Conservation (phyloP, 2,888 invertebrate species). For the Augochlorella aurata region DNA sequence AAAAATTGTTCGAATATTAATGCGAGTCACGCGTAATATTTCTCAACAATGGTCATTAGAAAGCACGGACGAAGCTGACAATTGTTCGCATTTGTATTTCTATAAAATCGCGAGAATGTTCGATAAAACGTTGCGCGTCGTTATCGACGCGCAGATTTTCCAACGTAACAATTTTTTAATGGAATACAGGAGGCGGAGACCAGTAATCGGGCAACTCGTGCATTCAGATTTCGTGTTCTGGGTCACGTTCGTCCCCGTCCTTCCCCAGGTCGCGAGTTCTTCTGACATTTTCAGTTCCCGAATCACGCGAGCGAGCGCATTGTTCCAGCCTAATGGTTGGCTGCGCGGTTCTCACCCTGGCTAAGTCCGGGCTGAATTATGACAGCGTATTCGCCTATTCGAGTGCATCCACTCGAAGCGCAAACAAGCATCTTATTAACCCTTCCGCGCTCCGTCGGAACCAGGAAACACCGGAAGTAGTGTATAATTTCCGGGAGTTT, state of each 20-base stretch:
- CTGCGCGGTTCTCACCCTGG: not conserved
- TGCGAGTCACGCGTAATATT: too few relatives aligned
- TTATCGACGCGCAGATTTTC: not conserved
- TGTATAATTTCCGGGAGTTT: slow-evolving; percentile 51
- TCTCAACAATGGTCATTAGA: too few relatives aligned
- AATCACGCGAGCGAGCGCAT: slow-evolving; percentile 40
- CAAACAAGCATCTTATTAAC: slow-evolving; percentile 57
- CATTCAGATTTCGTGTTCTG: slow-evolving; percentile 41
- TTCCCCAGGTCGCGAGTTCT: slow-evolving; percentile 20
- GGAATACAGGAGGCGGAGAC: not conserved
- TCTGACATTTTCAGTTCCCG: slow-evolving; percentile 40
- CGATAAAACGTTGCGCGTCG: too few relatives aligned
- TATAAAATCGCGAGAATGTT: too few relatives aligned
- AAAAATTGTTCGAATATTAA: too few relatives aligned
- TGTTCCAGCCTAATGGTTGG: slow-evolving; percentile 34
- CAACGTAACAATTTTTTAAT: not conserved
- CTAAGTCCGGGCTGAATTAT: slow-evolving; percentile 22
- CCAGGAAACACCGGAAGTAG: slow-evolving; percentile 42
- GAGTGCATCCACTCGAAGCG: slow-evolving; percentile 42
- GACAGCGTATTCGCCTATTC: slow-evolving; percentile 22
- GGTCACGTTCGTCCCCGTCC: slow-evolving; percentile 39
- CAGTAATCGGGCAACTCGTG: not conserved
- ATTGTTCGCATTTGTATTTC: too few relatives aligned
- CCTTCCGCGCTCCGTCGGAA: slow-evolving; percentile 33
- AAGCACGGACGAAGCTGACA: too few relatives aligned